phyloP scores from a whole-genome alignment of 2,888 invertebrate species.

The Drosophila nr. perissopoda region DNA sequence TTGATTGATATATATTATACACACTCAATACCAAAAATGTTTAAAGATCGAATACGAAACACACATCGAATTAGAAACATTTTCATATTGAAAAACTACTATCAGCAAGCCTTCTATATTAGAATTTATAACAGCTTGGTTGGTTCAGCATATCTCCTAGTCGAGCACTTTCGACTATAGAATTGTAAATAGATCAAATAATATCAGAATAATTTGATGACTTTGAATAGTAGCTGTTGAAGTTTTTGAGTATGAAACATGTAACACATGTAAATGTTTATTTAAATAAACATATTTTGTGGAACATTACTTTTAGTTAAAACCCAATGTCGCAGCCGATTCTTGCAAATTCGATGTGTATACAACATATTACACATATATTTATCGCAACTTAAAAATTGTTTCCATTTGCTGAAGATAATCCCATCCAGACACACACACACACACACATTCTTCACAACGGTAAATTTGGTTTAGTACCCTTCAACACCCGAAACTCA shows the following conservation, averaged over 20 bases:
- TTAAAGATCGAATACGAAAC: not conserved
- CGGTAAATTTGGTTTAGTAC: slow-evolving; percentile 45
- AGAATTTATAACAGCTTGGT: not conserved
- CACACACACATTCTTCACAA: slow-evolving; percentile 13
- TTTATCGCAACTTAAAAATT: slow-evolving; percentile 9
- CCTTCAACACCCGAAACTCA: slow-evolving; percentile 60
- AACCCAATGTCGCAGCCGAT: not conserved
- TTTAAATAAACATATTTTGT: not conserved
- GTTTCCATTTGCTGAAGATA: slow-evolving; percentile 19
- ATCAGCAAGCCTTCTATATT: not conserved
- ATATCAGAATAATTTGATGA: not conserved
- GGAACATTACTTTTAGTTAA: not conserved
- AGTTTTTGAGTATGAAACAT: not conserved
- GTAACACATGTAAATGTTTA: not conserved
- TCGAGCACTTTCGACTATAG: not conserved
- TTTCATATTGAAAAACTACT: not conserved
- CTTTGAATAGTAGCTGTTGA: not conserved
- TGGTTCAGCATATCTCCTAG: not conserved
- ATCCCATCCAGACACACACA: slow-evolving; percentile 14
- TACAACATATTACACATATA: not conserved
- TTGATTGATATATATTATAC: not conserved
- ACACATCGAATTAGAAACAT: not conserved
- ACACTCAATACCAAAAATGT: rapidly evolving
- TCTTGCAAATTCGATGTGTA: not conserved
- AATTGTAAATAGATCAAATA: not conserved